Conservation (phyloP, 2,113 vertebrate genomes). For the Dasypus novemcinctus region DNA sequence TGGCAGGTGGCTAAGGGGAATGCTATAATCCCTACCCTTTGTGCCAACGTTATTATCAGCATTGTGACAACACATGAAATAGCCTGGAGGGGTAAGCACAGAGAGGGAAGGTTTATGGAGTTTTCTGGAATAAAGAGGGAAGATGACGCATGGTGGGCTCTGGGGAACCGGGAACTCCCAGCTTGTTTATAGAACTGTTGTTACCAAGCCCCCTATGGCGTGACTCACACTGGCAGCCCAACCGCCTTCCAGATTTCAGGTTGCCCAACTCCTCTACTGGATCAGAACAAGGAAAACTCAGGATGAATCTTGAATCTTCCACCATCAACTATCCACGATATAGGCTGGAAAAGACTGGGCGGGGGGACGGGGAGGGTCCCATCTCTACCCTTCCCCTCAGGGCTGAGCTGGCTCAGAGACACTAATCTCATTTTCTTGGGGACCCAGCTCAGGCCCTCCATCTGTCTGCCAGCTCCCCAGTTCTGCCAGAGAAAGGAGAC, state of each 20-base stretch:
- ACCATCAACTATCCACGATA: not conserved
- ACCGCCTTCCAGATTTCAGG: slow-evolving; percentile 15
- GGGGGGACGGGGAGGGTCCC: not conserved
- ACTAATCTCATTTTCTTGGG: not conserved
- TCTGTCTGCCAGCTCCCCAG: slow-evolving; percentile 48
- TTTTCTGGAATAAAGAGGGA: not conserved
- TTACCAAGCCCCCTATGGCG: not conserved
- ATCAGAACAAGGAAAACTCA: slow-evolving; percentile 2
- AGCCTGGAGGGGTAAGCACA: not conserved
- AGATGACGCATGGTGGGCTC: not conserved
- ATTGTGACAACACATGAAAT: not conserved
- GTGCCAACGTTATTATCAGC: not conserved
- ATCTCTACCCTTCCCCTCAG: not conserved
- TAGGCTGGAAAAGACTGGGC: not conserved
- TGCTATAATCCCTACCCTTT: no score
- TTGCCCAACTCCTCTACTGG: not conserved
- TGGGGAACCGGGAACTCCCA: not conserved
- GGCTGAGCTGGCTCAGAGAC: slow-evolving; percentile 1
- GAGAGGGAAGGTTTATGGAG: not conserved
- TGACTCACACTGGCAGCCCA: slow-evolving; percentile 42
- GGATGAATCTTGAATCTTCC: not conserved
- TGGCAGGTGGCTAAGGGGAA: not conserved
- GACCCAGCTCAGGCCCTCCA: slow-evolving; percentile 1
- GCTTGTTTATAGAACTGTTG: not conserved
- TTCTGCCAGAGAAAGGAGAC: slow-evolving; percentile 45